A percentile compares a stretch with the other conserved stretches of the same genome.
These are phyloP conservation scores for Zaprionus camerounensis DNA, from an alignment of 1,140 invertebrate species.

Conservation along the genomic window DNA sequence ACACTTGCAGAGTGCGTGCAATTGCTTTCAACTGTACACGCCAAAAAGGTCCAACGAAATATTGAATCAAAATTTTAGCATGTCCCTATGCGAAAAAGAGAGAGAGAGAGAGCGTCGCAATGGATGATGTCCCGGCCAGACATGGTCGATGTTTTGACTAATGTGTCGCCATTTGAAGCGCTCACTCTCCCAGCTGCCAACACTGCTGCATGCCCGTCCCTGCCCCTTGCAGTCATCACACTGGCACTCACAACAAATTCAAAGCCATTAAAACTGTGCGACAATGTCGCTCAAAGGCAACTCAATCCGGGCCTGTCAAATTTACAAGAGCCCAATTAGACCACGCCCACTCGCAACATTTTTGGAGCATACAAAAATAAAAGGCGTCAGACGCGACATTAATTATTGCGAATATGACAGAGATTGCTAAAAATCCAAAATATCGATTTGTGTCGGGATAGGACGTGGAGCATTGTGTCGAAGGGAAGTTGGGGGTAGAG, in stretches of 20 bases:
- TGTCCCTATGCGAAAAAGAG: not conserved
- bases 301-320: conserved; percentile 36
- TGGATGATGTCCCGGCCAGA: conserved; percentile 34
- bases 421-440: not conserved
- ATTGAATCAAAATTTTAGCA: conserved; percentile 49
- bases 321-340: conserved; percentile 46
- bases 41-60: conserved; percentile 23
- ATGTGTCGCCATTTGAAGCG: conserved; percentile 43
- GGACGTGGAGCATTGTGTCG: not conserved
- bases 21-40: conserved; percentile 27
- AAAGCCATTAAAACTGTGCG: conserved; percentile 46
- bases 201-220: not conserved
- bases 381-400: conserved; percentile 19
- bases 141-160: conserved; percentile 50
- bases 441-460: not conserved
- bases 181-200: conserved; percentile 20
- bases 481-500: not conserved
- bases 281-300: conserved; percentile 39
- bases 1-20: conserved; percentile 24
- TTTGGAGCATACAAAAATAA: conserved; percentile 10
- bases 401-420: conserved; percentile 9
- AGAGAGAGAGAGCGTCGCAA: not conserved
- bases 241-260: conserved; percentile 9
- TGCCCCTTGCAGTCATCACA: not conserved
- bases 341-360: conserved; percentile 15